Evolutionary conservation across 2,797 vertebrate species (phyloP).

Genomic region (Chaenodraco wilsoni): DNA sequence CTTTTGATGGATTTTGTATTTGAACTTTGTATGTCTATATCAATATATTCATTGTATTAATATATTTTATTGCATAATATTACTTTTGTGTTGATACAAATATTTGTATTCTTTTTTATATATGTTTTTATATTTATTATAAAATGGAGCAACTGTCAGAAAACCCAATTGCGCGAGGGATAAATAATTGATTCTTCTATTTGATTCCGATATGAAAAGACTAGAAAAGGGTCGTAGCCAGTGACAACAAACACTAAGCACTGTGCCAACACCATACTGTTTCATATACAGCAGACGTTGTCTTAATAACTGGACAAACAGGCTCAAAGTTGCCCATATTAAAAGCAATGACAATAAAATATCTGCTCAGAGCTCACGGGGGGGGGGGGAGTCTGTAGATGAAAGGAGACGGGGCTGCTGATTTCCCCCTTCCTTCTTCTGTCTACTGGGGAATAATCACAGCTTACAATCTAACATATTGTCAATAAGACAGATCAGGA

Average conservation of each 20-base stretch:
- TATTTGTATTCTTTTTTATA: too few species aligned
- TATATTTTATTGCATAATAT: too few species aligned
- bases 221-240: neutral
- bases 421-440: constrained; percentile 62
- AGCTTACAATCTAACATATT: constrained; percentile 73
- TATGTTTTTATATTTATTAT: too few species aligned
- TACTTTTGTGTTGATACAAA: too few species aligned
- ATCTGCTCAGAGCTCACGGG: constrained; percentile 50
- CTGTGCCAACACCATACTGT: neutral
- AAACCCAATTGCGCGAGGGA: too few species aligned
- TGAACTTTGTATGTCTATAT: too few species aligned
- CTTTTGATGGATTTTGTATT: too few species aligned
- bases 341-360: constrained; percentile 22
- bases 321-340: neutral
- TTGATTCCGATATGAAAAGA: neutral
- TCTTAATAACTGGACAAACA: neutral
- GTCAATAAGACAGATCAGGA: constrained; percentile 74
- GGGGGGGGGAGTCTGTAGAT: constrained; percentile 51
- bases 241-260: neutral
- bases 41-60: too few species aligned
- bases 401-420: constrained; percentile 58
- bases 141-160: too few species aligned
- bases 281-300: neutral
- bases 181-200: too few species aligned
- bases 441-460: constrained; percentile 66